A percentile compares a stretch with the other conserved stretches of the same genome.
Evolutionary conservation across 2,888 invertebrate genomes (phyloP).

Genomic region (Onchidella celtica): DNA sequence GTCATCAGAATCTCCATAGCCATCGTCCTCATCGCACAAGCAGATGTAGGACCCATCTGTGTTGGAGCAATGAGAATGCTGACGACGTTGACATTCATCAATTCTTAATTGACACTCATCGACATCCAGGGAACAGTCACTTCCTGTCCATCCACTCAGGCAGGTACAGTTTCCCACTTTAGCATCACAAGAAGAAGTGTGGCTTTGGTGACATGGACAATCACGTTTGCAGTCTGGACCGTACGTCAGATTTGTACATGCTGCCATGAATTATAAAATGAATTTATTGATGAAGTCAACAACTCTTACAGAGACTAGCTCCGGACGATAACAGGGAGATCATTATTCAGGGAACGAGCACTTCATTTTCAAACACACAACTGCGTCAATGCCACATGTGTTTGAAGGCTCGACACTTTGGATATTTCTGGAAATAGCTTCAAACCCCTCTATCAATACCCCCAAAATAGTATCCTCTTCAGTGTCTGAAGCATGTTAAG

Average conservation of each 20-base stretch:
- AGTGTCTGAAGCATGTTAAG: too few relatives aligned
- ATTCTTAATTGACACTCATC: not conserved
- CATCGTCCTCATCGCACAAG: not conserved
- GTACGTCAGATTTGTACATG: not conserved
- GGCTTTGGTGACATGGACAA: not conserved
- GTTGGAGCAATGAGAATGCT: not conserved
- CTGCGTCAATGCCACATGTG: too few relatives aligned
- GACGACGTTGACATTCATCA: not conserved
- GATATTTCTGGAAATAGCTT: too few relatives aligned
- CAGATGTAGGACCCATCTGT: not conserved
- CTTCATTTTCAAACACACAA: too few relatives aligned
- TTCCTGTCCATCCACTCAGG: not conserved
- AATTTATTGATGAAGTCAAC: too few relatives aligned
- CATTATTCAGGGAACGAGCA: too few relatives aligned
- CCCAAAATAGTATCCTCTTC: too few relatives aligned
- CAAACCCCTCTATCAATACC: too few relatives aligned
- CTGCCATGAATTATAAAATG: too few relatives aligned
- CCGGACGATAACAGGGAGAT: too few relatives aligned
- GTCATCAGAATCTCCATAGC: not conserved
- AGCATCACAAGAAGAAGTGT: not conserved
- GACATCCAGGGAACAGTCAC: not conserved
- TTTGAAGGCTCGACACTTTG: too few relatives aligned
- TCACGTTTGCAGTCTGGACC: not conserved
- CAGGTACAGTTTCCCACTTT: not conserved
- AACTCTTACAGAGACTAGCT: too few relatives aligned